Evolutionary conservation across 1,140 invertebrate species (phyloP), one percentile per base, ranked within the genome.

Genomic region (Phenacoccus solenopsis): DNA sequence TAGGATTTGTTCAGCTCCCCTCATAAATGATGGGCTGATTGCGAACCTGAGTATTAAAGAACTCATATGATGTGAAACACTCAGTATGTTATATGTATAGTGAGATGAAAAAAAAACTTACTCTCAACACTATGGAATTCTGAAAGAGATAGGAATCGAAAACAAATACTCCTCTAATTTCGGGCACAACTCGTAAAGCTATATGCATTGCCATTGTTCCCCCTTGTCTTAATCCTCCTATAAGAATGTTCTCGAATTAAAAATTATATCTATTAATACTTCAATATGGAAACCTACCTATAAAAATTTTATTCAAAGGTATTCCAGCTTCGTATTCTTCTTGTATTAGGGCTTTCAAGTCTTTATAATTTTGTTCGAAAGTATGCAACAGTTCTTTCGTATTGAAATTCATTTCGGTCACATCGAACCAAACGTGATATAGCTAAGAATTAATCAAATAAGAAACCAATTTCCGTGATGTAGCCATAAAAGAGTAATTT

Each of bases 221-320:
- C 28, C 88, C 88, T 87, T 90, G 90, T 30, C 88, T 90, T 76
- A 90, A 89, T 9, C 88, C 88, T 76, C 86, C 85, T 84, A 71
- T 68, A 80, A 78, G 67, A 68, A 71, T 7, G 57, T 16, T 24
- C 13, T 49, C 38, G 16, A 5, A n/a, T 49, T 16, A n/a, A 49
- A 49, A 49, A 7, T 13, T 7, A 5, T 32, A 32, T 32, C 30
- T 32, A 5, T 13, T 32, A 49, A n/a, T n/a, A n/a, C n/a, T n/a
- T n/a, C n/a, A n/a, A n/a, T n/a, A n/a, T n/a, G n/a, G 20, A 2
- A 49, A 69, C n/a, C 25, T 76, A 83, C 84, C 86, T 67, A 90
- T 77, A 71, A 88, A 80, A 72, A 90, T 90, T 76, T 84, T 81
- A 70, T 83, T 82, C 13, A 79, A 74, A 0, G 86, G 83, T 73